Evolutionary conservation across 2,113 vertebrate genomes (phyloP), one percentile per base, ranked within the genome.

Genomic region (Alaudala cheleensis): DNA sequence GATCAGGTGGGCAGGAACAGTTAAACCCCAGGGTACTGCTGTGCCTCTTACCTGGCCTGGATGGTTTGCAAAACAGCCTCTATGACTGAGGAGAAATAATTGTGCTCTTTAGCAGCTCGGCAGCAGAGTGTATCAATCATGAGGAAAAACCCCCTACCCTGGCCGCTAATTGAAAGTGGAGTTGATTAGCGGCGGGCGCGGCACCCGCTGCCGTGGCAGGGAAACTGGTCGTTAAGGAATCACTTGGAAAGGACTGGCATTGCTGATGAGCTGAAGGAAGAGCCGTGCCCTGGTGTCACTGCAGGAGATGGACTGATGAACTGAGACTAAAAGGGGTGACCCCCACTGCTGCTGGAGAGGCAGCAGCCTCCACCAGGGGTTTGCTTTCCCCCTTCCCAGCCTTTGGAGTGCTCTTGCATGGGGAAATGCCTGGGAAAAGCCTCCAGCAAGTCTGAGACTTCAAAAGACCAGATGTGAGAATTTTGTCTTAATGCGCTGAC

Each of bases 391-490:
- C 1, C 3, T 73, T 58, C 31, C 58, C 31, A 42, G 54, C 9
- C 33, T 94, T 58, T 3, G 1, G 50, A 5, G 4, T 57, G 45
- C 42, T 14, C 2, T 47, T 4, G 2, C 23, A 6, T 1, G 1
- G 61, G 44, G 47, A n/a, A n/a, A 50, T 92, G 4, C 72, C 84
- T 64, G 64, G 64, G 51, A 81, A 96, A 93, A 88, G 86, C 92
- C 90, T 91, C 67, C 78, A 90, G 92, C 64, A 71, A 70, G 66
- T 44, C 56, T 72, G 82, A 81, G 88, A 15, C 82, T 91, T 94
- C 92, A 62, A 70, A 92, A 88, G 72, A 80, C 69, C 72, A 91
- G 76, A 93, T 45, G 90, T 93, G 90, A 91, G 92, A 96, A 73
- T 95, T 93, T 92, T 6, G 21, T 92, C 65, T 88, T 77, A 91